Evolutionary conservation across 2,888 invertebrate genomes (phyloP), one percentile per base, ranked within the genome.

Genomic region (Tachystola acroxantha): DNA sequence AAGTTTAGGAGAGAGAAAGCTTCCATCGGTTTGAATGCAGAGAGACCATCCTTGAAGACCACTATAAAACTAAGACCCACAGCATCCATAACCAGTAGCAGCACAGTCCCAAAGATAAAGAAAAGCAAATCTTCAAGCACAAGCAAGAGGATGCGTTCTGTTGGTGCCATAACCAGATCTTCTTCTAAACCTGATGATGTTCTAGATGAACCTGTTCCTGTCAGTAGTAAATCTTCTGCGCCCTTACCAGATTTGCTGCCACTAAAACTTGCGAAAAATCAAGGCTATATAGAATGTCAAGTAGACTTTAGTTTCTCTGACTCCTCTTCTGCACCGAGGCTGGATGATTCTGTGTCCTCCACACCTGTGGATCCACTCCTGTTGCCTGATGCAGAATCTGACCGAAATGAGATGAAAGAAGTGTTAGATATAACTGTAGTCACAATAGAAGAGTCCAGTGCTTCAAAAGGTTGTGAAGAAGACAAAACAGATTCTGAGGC

Each of bases 121-220:
- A 87, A 86, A 45, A 85, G 76, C 55, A 86, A 86, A 63, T 85
- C 80, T 36, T 77, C 84, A 36, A 77, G 82, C 47, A 78, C 64
- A 40, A 84, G 85, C 51, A 87, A 86, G 61, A 72, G 79, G 48
- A 66, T 86, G 69, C 57, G 91, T 30, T 91, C 91, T 32, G 90
- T 91, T n/a, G 92, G 92, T 38, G 92, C 91, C 39, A 89, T 92
- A 26, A 92, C 92, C 10, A 69, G 92, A 37, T 90, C 91, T 10
- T 88, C 90, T 34, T 77, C 90, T 9, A 89, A 80, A 54, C 81
- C 76, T 39, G 81, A 89, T 59, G 84, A 82, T 36, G 46, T 53
- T 24, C 38, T 56, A 13, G 82, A 84, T 43, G 80, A 82, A 24
- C 35, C 57, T 28, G 40, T 55, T 11, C 39, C 53, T 26, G 41